These are phyloP conservation scores for Oryzias woworae DNA, from an alignment of 2,113 vertebrate species.

Conservation along the genomic window DNA sequence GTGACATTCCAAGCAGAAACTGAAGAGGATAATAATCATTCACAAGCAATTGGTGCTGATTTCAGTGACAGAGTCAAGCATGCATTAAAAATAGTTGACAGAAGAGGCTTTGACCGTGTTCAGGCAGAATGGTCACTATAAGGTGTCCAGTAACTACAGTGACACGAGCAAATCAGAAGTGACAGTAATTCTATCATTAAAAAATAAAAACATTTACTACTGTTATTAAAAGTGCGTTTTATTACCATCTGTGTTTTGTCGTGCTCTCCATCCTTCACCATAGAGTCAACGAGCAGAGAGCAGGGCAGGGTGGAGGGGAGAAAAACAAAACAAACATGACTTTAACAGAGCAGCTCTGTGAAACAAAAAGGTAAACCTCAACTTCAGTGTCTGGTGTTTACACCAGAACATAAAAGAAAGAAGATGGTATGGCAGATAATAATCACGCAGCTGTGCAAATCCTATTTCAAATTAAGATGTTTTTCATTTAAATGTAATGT, in stretches of 20 bases:
- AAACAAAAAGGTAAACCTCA: constrained; percentile 35
- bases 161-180: constrained; percentile 46
- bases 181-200: constrained; percentile 9
- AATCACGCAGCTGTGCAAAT: constrained; percentile 11
- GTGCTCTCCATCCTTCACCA: constrained; percentile 82
- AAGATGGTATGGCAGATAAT: neutral
- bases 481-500: no score
- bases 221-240: constrained; percentile 70
- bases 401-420: constrained; percentile 12
- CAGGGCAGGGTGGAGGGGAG: constrained; percentile 48
- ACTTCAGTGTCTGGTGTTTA: constrained; percentile 11
- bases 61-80: constrained; percentile 54
- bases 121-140: constrained; percentile 39
- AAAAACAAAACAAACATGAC: constrained; percentile 74
- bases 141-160: constrained; percentile 37
- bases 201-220: constrained; percentile 15
- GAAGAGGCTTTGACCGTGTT: constrained; percentile 27
- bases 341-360: constrained; percentile 41
- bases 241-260: constrained; percentile 83
- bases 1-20: constrained; percentile 33
- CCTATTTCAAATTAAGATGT: no score
- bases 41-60: constrained; percentile 34
- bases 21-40: constrained; percentile 39
- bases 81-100: constrained; percentile 58
- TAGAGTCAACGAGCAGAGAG: constrained; percentile 73